Evolutionary conservation across 2,797 vertebrate genomes (phyloP).

Genomic region (Mallotus villosus): DNA sequence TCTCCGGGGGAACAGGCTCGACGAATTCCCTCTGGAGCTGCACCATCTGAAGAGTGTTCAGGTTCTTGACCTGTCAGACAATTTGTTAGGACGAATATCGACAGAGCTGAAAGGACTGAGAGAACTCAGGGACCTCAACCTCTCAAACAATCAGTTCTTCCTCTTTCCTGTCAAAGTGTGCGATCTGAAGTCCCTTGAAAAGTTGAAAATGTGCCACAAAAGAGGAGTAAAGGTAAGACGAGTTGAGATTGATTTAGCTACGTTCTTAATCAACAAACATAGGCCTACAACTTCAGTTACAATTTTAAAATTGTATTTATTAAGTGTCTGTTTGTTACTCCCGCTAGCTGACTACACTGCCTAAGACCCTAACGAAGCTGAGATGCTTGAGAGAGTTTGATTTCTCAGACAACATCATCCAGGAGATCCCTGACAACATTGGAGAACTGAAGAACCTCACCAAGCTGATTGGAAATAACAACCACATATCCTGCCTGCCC

Average conservation of each 20-base stretch:
- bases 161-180: conserved; percentile 13
- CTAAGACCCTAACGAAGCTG: background rate
- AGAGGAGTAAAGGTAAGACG: background rate
- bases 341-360: background rate
- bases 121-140: conserved; percentile 14
- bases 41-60: background rate
- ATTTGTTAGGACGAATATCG: conserved; percentile 1
- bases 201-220: background rate
- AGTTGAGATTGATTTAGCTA: background rate
- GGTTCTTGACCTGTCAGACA: conserved; percentile 16
- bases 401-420: background rate
- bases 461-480: conserved; percentile 1
- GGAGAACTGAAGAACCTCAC: background rate
- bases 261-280: background rate
- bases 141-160: conserved; percentile 13
- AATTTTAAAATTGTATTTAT: background rate
- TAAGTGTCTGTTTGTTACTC: background rate
- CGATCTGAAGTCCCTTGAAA: conserved; percentile 6
- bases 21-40: conserved; percentile 7
- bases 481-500: background rate
- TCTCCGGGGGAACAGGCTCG: conserved; percentile 6
- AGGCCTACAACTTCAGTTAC: background rate
- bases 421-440: background rate
- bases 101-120: conserved; percentile 2
- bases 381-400: background rate